phyloP scores from a whole-genome alignment of 2,888 invertebrate species.

The Pediacus dermestoides region DNA sequence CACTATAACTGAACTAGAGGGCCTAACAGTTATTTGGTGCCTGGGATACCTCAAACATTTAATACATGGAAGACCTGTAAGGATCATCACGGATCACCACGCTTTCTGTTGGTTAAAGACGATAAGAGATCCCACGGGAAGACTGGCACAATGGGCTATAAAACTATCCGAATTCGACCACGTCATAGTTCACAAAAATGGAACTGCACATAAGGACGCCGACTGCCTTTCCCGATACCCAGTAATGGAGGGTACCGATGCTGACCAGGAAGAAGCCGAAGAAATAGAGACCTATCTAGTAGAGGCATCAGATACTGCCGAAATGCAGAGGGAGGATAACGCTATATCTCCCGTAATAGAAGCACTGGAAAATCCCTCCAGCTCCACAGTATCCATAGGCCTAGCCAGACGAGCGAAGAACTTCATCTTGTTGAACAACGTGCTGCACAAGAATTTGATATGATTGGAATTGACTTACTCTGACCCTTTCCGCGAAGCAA shows the following conservation, averaged over 20 bases:
- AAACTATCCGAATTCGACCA: constrained; percentile 14
- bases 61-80: constrained; percentile 20
- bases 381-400: constrained; percentile 17
- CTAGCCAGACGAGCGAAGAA: constrained; percentile 20
- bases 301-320: constrained; percentile 14
- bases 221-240: constrained; percentile 23
- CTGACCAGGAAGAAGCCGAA: constrained; percentile 9
- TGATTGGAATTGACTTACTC: constrained; percentile 25
- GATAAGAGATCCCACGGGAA: constrained; percentile 15
- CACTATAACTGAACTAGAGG: constrained; percentile 22
- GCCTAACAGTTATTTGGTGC: constrained; percentile 18
- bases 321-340: constrained; percentile 16
- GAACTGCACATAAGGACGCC: constrained; percentile 13
- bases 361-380: constrained; percentile 14
- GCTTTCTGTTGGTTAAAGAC: constrained; percentile 16
- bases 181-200: constrained; percentile 13
- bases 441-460: constrained; percentile 23
- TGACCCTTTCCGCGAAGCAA: constrained; percentile 26
- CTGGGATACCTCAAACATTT: constrained; percentile 21
- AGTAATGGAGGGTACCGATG: constrained; percentile 2
- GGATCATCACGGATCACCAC: constrained; percentile 19
- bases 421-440: constrained; percentile 17
- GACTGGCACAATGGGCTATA: constrained; percentile 10
- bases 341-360: constrained; percentile 14
- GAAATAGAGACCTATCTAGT: constrained; percentile 19